Percentiles rank a stretch among this genome's conserved stretches.
These are phyloP conservation scores for Mellilla xanthometata DNA, from an alignment of 2,888 invertebrate genomes.

Conservation along the genomic window DNA sequence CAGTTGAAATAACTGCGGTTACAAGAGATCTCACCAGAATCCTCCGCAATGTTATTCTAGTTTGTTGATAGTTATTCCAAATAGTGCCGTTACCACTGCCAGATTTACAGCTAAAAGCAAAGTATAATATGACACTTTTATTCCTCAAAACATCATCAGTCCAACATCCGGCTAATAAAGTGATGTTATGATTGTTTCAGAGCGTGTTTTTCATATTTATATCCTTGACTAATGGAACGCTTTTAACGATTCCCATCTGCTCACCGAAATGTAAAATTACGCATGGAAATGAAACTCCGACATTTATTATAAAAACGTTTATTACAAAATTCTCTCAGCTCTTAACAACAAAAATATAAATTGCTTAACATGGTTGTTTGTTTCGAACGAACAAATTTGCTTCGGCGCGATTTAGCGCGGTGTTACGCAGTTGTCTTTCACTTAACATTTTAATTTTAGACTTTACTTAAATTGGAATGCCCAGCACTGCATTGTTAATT, in stretches of 20 bases:
- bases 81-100: conserved; percentile 20
- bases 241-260: conserved; percentile 7
- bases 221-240: conserved; percentile 16
- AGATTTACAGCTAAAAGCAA: conserved; percentile 15
- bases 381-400: conserved; percentile 42
- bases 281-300: conserved; percentile 29
- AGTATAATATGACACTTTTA: conserved; percentile 12
- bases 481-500: conserved; percentile 53
- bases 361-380: conserved; percentile 44
- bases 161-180: conserved; percentile 18
- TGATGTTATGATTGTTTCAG: not conserved
- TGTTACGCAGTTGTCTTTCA: conserved; percentile 60
- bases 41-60: conserved; percentile 28
- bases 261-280: not conserved
- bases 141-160: conserved; percentile 3
- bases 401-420: conserved; percentile 38
- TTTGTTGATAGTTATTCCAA: conserved; percentile 33
- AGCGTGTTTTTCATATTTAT: conserved; percentile 5
- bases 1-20: conserved; percentile 38
- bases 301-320: conserved; percentile 58
- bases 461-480: conserved; percentile 70
- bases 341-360: conserved; percentile 56
- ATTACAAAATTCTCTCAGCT: conserved; percentile 68
- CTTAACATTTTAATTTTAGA: conserved; percentile 53
- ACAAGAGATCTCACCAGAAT: conserved; percentile 16